A percentile compares a stretch with the other conserved stretches of the same genome.
These are phyloP conservation scores for Epinephelus fuscoguttatus DNA, from an alignment of 2,113 vertebrate species.

Conservation along the genomic window DNA sequence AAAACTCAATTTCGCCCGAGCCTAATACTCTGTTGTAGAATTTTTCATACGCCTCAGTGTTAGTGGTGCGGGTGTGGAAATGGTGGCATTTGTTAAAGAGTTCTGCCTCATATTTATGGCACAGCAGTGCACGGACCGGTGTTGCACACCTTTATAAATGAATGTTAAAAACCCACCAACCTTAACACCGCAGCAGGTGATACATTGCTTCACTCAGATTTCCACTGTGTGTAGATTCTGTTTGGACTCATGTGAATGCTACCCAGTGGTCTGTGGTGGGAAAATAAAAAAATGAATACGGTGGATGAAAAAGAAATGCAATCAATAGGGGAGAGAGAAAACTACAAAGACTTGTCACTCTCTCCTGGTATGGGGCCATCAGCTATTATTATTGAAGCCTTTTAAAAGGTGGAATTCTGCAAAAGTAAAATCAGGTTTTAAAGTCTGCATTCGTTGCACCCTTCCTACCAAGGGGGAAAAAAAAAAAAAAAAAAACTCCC, in stretches of 20 bases:
- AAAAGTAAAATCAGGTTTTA: conserved; percentile 9
- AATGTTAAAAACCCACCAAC: conserved; percentile 63
- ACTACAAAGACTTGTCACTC: conserved; percentile 45
- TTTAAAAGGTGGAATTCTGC: conserved; percentile 55
- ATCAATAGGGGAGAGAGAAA: conserved; percentile 44
- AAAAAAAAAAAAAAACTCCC: conserved; percentile 1
- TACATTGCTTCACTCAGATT: conserved; percentile 48
- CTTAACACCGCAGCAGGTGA: conserved; percentile 53
- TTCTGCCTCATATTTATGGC: conserved; percentile 21
- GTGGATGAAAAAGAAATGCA: conserved; percentile 36
- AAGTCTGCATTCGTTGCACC: conserved; percentile 16
- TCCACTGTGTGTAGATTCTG: conserved; percentile 57
- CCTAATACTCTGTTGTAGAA: neutral
- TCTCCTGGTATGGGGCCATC: conserved; percentile 2
- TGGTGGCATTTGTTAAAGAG: conserved; percentile 16
- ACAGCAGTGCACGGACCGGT: conserved; percentile 12
- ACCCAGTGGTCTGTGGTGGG: conserved; percentile 19
- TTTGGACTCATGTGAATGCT: conserved; percentile 59
- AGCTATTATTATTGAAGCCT: conserved; percentile 42
- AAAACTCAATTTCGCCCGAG: conserved; percentile 10
- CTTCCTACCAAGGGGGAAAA: neutral
- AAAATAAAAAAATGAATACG: conserved; percentile 42
- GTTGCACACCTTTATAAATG: conserved; percentile 53
- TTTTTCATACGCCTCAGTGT: conserved; percentile 22
- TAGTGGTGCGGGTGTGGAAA: neutral